Conservation (phyloP, 2,113 vertebrate genomes). For the Holacanthus passer region DNA sequence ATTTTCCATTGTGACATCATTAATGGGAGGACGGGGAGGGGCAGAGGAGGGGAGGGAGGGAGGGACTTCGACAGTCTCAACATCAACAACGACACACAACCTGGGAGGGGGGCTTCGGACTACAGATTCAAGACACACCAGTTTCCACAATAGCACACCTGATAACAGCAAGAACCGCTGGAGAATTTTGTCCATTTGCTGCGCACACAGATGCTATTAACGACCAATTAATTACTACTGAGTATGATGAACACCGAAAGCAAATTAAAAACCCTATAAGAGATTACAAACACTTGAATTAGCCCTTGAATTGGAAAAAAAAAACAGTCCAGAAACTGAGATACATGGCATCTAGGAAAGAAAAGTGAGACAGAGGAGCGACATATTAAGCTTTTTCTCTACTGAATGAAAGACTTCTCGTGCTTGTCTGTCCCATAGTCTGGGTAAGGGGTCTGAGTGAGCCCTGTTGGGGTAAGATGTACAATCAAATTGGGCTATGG, state of each 20-base stretch:
- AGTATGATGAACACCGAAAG: slow-evolving; percentile 60
- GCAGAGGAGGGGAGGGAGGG: neutral
- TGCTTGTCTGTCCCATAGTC: slow-evolving; percentile 45
- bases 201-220: slow-evolving; percentile 53
- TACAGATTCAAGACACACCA: slow-evolving; percentile 66
- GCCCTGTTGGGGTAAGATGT: slow-evolving; percentile 54
- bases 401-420: slow-evolving; percentile 32
- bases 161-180: slow-evolving; percentile 57
- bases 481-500: slow-evolving; percentile 70
- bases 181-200: slow-evolving; percentile 49
- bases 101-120: slow-evolving; percentile 60
- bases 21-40: slow-evolving; percentile 25
- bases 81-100: slow-evolving; percentile 32
- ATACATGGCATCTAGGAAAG: slow-evolving; percentile 59
- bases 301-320: slow-evolving; percentile 85
- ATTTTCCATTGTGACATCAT: slow-evolving; percentile 76
- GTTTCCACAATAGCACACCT: slow-evolving; percentile 68
- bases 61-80: slow-evolving; percentile 45
- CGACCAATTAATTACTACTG: slow-evolving; percentile 39
- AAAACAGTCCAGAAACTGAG: slow-evolving; percentile 75
- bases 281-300: slow-evolving; percentile 79
- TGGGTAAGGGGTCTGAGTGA: slow-evolving; percentile 46
- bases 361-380: slow-evolving; percentile 51
- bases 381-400: slow-evolving; percentile 44
- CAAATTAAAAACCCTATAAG: slow-evolving; percentile 58